Conservation (phyloP, 2,797 vertebrate species). For the Tamandua tetradactyla region DNA sequence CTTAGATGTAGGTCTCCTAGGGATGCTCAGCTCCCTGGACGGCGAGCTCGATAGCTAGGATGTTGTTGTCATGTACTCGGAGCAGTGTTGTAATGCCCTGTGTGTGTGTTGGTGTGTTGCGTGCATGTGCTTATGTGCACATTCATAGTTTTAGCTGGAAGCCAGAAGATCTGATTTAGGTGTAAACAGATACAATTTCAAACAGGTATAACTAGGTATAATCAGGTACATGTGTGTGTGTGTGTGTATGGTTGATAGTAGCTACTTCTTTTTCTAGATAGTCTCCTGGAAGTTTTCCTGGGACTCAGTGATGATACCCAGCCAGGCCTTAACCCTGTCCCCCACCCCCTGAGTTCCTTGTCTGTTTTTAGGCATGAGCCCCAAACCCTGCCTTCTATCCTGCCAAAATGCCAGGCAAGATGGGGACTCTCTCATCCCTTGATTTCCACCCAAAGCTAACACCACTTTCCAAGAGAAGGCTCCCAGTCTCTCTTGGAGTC, state of each 20-base stretch:
- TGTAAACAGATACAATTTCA: background rate
- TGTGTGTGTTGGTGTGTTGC: accelerated
- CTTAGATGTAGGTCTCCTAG: background rate
- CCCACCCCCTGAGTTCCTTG: background rate
- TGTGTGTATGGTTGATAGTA: too few relatives aligned
- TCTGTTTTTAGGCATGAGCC: background rate
- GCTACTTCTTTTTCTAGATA: background rate
- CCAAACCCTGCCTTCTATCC: background rate
- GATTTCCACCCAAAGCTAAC: background rate
- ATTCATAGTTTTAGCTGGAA: background rate
- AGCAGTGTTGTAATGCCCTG: too few relatives aligned
- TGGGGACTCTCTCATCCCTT: too few relatives aligned
- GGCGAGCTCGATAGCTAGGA: accelerated
- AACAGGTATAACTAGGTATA: too few relatives aligned
- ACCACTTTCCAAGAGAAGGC: background rate
- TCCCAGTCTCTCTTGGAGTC: too few relatives aligned
- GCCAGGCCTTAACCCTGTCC: too few relatives aligned
- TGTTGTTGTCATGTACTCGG: background rate
- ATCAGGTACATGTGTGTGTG: too few relatives aligned
- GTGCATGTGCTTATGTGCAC: background rate
- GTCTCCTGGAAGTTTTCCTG: background rate
- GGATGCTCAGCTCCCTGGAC: background rate
- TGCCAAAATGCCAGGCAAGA: too few relatives aligned
- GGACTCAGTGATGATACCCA: background rate
- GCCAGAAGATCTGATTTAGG: background rate